phyloP scores from a whole-genome alignment of 2,797 vertebrate genomes.

The Acridotheres tristis region DNA sequence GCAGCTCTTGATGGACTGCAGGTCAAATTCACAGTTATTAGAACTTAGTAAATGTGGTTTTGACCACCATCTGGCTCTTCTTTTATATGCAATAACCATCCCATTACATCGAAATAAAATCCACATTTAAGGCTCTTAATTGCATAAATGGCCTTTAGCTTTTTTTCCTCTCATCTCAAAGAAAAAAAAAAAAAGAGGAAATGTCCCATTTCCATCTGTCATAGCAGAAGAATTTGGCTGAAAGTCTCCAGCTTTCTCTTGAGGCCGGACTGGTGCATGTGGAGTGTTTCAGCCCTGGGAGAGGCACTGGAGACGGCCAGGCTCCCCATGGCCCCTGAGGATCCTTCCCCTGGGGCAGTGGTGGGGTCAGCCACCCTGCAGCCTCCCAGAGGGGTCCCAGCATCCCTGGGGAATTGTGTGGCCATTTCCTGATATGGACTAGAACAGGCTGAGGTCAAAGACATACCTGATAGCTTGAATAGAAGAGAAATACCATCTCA shows the following conservation, averaged over 20 bases:
- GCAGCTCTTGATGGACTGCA: background rate
- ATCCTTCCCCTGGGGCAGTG: accelerated
- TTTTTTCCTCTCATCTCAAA: background rate
- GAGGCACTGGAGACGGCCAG: background rate
- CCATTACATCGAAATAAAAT: constrained; percentile 62
- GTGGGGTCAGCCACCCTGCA: background rate
- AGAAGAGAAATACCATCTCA: background rate
- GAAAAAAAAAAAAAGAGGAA: background rate
- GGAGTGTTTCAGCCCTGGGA: background rate
- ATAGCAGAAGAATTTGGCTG: background rate
- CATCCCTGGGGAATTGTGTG: background rate
- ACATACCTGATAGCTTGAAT: background rate
- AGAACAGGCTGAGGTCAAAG: background rate
- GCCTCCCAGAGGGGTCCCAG: background rate
- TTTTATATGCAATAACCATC: constrained; percentile 57
- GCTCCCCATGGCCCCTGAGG: background rate
- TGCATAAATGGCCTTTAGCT: constrained; percentile 33
- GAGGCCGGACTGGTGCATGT: background rate
- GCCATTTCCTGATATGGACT: background rate
- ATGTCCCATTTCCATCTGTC: background rate
- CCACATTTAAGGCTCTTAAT: constrained; percentile 49
- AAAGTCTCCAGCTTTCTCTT: background rate
- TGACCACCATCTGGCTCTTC: constrained; percentile 62
- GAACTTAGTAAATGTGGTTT: constrained; percentile 56
- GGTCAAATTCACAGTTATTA: constrained; percentile 46